Evolutionary conservation across 2,113 vertebrate species (phyloP).

Genomic region (Merops nubicus): DNA sequence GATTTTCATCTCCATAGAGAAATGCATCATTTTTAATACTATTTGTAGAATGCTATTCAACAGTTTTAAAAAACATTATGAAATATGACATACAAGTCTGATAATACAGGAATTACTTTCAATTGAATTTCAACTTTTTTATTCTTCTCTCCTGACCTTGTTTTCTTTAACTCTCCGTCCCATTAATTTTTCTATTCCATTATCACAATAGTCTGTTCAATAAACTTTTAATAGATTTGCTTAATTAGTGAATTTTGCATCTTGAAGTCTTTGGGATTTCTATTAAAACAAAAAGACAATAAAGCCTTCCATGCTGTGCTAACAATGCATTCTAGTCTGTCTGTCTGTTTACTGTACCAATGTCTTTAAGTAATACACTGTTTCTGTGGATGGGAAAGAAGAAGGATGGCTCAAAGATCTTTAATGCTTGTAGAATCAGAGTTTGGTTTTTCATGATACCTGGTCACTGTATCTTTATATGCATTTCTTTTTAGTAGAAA

Average conservation of each 20-base stretch:
- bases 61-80: background rate
- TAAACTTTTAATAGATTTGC: background rate
- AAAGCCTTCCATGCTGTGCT: background rate
- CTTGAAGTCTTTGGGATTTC: background rate
- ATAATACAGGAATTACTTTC: background rate
- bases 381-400: background rate
- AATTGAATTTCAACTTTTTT: background rate
- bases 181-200: background rate
- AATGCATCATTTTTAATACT: background rate
- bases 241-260: background rate
- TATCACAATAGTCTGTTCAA: background rate
- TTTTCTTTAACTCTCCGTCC: background rate
- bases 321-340: background rate
- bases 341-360: background rate
- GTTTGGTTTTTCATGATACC: background rate
- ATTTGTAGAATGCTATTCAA: background rate
- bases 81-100: background rate
- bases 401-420: background rate
- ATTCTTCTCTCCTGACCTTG: background rate
- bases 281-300: background rate
- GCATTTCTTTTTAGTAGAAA: background rate
- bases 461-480: background rate
- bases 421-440: background rate
- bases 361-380: background rate
- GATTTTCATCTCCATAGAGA: rapidly evolving